These are phyloP conservation scores for Oxyura jamaicensis DNA, from an alignment of 2,113 vertebrate species.

Conservation along the genomic window DNA sequence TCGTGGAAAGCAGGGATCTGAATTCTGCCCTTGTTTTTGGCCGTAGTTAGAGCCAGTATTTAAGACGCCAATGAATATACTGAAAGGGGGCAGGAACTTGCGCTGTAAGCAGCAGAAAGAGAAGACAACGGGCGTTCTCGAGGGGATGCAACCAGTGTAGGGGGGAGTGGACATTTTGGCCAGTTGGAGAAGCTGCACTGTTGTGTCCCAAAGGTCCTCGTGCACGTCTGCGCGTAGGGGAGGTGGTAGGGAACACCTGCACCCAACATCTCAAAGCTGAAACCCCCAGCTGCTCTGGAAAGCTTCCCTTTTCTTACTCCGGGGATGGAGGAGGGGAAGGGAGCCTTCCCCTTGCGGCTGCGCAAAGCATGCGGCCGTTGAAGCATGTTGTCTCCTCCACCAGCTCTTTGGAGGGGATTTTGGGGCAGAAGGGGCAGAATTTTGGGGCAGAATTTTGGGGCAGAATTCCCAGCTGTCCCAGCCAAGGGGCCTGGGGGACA, in stretches of 20 bases:
- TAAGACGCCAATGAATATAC: neutral
- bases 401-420: neutral
- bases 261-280: neutral
- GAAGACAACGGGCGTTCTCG: rapidly evolving
- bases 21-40: neutral
- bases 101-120: rapidly evolving
- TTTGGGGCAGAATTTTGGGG: too few relatives aligned
- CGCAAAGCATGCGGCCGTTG: neutral
- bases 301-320: neutral
- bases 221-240: neutral
- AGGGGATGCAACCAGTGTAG: rapidly evolving
- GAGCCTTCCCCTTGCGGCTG: rapidly evolving
- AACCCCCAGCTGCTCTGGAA: neutral
- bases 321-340: neutral
- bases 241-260: neutral
- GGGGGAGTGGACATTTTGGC: neutral
- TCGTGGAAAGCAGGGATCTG: neutral
- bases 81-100: neutral
- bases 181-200: neutral
- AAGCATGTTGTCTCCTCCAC: neutral
- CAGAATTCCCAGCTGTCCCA: neutral
- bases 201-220: neutral
- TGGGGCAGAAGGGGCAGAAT: neutral
- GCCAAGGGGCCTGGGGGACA: neutral
- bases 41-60: neutral